Conservation (phyloP, 2,888 invertebrate genomes). For the Andrena haemorrhoa region DNA sequence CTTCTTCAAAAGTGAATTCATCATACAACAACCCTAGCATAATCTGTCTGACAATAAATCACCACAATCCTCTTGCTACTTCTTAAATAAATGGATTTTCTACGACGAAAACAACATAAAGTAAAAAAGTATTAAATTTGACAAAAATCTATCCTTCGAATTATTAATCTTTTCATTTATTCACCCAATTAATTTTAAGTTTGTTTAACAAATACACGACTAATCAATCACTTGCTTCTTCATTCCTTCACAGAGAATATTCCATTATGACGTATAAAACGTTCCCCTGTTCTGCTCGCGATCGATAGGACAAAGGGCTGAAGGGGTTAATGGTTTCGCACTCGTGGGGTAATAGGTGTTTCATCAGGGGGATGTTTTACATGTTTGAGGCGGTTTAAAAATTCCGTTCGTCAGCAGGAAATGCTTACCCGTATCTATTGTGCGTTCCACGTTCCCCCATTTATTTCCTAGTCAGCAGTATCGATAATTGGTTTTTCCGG, state of each 20-base stretch:
- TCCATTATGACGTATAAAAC: not conserved
- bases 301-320: conserved; percentile 43
- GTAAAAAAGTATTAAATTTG: conserved; percentile 22
- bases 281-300: conserved; percentile 7
- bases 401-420: conserved; percentile 63
- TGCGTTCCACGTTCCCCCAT: conserved; percentile 48
- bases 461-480: conserved; percentile 65
- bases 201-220: no score
- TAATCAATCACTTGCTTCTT: not conserved
- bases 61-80: conserved; percentile 30
- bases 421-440: conserved; percentile 32
- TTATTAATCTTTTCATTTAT: not conserved
- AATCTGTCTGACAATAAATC: conserved; percentile 52
- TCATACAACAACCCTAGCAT: conserved; percentile 44
- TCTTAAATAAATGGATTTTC: conserved; percentile 44
- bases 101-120: conserved; percentile 33
- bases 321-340: conserved; percentile 30
- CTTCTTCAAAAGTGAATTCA: conserved; percentile 37
- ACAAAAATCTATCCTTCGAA: conserved; percentile 6
- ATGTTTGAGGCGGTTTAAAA: conserved; percentile 57
- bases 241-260: not conserved
- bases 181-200: no score
- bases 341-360: conserved; percentile 37
- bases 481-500: conserved; percentile 67
- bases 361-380: conserved; percentile 41